Conservation (phyloP, 2,888 invertebrate genomes). For the Boloria euphrosyne region DNA sequence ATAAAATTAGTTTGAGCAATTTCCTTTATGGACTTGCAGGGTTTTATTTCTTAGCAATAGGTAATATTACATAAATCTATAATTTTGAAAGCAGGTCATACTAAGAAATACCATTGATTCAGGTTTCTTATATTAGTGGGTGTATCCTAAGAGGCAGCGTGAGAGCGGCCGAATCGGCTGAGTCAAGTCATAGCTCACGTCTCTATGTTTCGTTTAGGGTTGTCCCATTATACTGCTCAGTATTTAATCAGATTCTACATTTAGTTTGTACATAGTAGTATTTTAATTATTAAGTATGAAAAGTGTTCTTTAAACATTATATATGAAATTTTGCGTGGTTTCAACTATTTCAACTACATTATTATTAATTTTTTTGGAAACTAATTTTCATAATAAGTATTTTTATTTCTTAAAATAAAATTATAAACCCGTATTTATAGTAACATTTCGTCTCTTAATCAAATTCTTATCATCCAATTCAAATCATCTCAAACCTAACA, state of each 20-base stretch:
- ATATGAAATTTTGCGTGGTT: too few species aligned
- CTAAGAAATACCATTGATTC: slow-evolving; percentile 63
- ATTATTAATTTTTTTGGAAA: too few species aligned
- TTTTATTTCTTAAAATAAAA: too few species aligned
- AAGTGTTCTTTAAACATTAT: too few species aligned
- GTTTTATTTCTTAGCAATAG: slow-evolving; percentile 20
- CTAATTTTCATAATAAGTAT: too few species aligned
- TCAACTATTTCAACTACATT: too few species aligned
- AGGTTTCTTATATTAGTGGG: slow-evolving; percentile 70
- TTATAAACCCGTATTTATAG: too few species aligned
- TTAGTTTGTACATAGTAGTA: not conserved
- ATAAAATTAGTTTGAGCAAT: slow-evolving; percentile 20
- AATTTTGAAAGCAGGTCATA: slow-evolving; percentile 69
- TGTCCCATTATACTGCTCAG: slow-evolving; percentile 29
- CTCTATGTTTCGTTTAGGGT: slow-evolving; percentile 42
- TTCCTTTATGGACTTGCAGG: slow-evolving; percentile 17
- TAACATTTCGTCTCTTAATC: too few species aligned
- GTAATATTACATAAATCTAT: slow-evolving; percentile 44
- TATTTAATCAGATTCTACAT: not conserved
- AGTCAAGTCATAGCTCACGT: slow-evolving; percentile 36
- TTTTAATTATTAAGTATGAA: not conserved
- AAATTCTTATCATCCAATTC: too few species aligned
- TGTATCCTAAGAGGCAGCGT: slow-evolving; percentile 74
- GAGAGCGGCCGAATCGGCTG: slow-evolving; percentile 55
- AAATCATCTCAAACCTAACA: too few species aligned